These are phyloP conservation scores for Grammomys surdaster DNA, from an alignment of 2,113 vertebrate species.

Conservation along the genomic window DNA sequence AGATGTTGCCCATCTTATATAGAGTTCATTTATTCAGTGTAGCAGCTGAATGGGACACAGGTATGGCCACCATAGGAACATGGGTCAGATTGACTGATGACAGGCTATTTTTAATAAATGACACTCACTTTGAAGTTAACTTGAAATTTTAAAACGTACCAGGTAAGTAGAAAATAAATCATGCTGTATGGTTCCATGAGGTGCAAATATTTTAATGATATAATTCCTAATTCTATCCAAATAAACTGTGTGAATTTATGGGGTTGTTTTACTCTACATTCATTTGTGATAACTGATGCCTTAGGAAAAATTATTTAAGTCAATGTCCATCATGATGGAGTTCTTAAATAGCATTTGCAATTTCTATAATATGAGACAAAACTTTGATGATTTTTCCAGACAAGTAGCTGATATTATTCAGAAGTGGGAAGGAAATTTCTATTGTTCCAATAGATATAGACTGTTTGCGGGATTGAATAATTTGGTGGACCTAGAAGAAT, in stretches of 20 bases:
- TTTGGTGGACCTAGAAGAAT: no score
- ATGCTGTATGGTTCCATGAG: no score
- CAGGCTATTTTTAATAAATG: not conserved
- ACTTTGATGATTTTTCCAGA: not conserved
- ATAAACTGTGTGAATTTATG: not conserved
- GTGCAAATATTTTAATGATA: not conserved
- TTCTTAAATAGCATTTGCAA: not conserved
- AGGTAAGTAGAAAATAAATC: not conserved
- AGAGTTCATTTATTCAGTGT: not conserved
- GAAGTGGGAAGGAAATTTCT: not conserved
- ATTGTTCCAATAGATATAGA: not conserved
- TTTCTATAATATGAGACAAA: not conserved
- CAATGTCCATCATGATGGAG: not conserved
- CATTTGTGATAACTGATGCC: not conserved
- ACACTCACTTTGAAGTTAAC: not conserved
- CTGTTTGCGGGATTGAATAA: not conserved
- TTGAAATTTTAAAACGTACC: not conserved
- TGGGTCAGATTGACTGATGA: accelerated
- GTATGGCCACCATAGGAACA: no score
- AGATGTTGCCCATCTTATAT: accelerated
- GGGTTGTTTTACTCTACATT: not conserved
- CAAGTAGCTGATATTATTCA: not conserved
- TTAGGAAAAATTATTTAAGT: not conserved
- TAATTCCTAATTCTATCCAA: not conserved
- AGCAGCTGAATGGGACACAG: not conserved